These are phyloP conservation scores for Urocitellus parryii DNA, from an alignment of 2,113 vertebrate genomes.

Conservation along the genomic window DNA sequence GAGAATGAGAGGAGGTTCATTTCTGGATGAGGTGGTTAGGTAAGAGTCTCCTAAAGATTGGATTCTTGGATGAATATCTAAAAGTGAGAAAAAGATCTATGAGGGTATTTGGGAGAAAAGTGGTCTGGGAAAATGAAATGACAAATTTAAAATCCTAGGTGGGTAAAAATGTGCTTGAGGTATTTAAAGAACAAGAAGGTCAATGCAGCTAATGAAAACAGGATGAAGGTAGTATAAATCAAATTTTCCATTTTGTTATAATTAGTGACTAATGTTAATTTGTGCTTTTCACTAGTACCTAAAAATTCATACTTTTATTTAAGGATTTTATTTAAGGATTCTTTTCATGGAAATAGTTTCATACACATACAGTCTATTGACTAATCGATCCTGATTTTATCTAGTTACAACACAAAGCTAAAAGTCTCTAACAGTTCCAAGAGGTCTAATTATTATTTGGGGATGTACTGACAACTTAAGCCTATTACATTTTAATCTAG, in stretches of 20 bases:
- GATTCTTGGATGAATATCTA: background rate
- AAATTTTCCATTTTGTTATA: background rate
- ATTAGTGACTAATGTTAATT: background rate
- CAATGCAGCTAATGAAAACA: background rate
- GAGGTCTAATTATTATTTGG: background rate
- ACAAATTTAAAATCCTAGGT: background rate
- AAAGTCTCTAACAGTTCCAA: background rate
- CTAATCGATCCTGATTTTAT: background rate
- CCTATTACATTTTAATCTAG: background rate
- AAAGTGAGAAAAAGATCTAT: background rate
- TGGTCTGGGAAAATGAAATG: background rate
- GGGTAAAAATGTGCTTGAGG: background rate
- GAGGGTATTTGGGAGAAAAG: background rate
- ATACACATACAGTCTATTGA: background rate
- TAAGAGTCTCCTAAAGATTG: background rate
- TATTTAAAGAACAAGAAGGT: background rate
- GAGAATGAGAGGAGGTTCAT: background rate
- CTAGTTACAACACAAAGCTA: background rate
- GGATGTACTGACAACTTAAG: background rate
- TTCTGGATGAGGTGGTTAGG: background rate
- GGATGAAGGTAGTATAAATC: background rate
- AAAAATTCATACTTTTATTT: background rate
- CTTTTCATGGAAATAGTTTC: background rate
- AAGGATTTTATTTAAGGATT: constrained; percentile 20
- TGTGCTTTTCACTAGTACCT: background rate